Conservation (phyloP, 2,113 vertebrate species). For the Rhineura floridana region DNA sequence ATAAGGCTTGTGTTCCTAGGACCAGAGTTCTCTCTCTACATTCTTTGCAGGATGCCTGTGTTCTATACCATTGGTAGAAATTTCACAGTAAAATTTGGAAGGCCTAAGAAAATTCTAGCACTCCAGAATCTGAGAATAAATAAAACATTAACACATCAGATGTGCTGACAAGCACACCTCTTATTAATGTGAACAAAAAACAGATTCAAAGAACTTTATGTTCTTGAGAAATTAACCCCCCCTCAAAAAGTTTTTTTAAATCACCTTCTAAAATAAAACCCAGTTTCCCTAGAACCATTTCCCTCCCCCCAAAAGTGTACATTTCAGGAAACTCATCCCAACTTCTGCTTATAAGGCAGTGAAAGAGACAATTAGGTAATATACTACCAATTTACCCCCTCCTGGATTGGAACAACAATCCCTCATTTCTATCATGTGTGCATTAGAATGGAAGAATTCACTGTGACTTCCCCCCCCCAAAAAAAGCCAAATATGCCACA, state of each 20-base stretch:
- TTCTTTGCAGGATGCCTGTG: too few relatives aligned
- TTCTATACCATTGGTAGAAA: not conserved
- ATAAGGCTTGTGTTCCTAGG: not conserved
- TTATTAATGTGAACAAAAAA: not conserved
- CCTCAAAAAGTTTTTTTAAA: not conserved
- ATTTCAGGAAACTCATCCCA: constrained; percentile 33
- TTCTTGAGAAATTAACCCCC: not conserved
- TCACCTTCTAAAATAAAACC: not conserved
- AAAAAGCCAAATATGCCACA: not conserved
- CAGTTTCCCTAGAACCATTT: not conserved
- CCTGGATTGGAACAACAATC: not conserved
- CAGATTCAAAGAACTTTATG: not conserved
- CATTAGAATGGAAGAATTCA: accelerated
- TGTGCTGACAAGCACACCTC: not conserved
- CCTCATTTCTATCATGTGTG: not conserved
- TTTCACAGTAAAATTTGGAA: not conserved
- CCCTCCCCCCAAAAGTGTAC: constrained; percentile 18
- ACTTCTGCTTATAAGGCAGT: not conserved
- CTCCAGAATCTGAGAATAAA: not conserved
- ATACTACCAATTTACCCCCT: not conserved
- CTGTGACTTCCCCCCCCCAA: accelerated
- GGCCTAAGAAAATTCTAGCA: not conserved
- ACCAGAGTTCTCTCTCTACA: not conserved
- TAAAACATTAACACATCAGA: not conserved
- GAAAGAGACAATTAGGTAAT: not conserved